Percentiles rank a stretch among this genome's conserved stretches.
phyloP scores from a whole-genome alignment of 2,113 vertebrate genomes.

The Saccopteryx leptura region DNA sequence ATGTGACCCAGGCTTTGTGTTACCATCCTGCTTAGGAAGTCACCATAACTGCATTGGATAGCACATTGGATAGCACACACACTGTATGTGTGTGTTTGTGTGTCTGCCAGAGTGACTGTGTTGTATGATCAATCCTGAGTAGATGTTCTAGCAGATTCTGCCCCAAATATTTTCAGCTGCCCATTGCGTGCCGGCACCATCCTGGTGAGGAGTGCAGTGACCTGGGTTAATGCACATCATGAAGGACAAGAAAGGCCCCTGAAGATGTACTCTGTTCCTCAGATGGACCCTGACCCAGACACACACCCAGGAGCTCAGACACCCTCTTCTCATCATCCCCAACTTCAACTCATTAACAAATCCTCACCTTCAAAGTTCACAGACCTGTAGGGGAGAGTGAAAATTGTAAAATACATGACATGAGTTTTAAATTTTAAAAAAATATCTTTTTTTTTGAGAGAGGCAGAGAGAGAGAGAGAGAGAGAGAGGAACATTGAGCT shows the following conservation, averaged over 20 bases:
- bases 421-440: background rate
- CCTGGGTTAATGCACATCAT: background rate
- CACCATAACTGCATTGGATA: fast-evolving
- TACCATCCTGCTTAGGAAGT: background rate
- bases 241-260: background rate
- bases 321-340: no score
- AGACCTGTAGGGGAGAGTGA: background rate
- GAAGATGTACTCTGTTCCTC: background rate
- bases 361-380: background rate
- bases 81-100: background rate
- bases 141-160: background rate
- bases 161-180: background rate
- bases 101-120: background rate
- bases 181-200: background rate
- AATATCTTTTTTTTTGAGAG: background rate
- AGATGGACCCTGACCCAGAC: background rate
- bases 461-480: no score
- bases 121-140: background rate
- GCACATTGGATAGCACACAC: no score
- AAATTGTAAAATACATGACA: background rate
- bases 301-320: background rate
- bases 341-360: background rate
- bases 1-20: background rate
- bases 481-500: no score
- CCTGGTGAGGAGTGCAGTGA: background rate